Base-by-base conservation (phyloP, 2,888 invertebrate species). In the Polydrusus pterygomalis region DNA sequence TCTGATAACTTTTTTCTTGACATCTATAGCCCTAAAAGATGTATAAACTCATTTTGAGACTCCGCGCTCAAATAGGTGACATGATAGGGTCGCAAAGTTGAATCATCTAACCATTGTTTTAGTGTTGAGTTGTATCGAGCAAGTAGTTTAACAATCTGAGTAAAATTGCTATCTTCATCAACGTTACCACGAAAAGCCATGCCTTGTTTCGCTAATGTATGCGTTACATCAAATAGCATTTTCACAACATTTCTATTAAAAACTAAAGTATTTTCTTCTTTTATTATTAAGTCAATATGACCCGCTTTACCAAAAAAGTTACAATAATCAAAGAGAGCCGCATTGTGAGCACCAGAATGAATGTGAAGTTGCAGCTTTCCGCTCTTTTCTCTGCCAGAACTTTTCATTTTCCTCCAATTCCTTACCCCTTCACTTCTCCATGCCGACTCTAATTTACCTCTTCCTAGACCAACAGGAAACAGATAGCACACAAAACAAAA, bases 41-140 rank as follows among this genome's bases (percentile, higher is more conserved):
- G 20, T 20, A 70, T 70, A 47, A 70, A 70, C 60, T 70, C 62
- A 45, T 70, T 70, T 70, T 70, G 70, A 25, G 70, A 70, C 13
- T 62, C 5, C 10, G 30, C 20, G 30, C 51, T 69, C 54, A 69
- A 69, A 38, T 70, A 70, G 2, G 70, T 70, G 3, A 70, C 45
- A 60, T 60, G 70, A 60, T 60, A 58, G 1, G 60, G 60, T 1
- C 45, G 10, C 38, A 70, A 47, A 5, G 5, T 30, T 20, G 20
- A 18, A 47, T 70, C 70, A 30, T 60, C 47, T 18, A 70, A 9
- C 70, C 70, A 70, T 51, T 58, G 17, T 63, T 47, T 30, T 49
- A 70, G 34, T 9, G 34, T 9, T n/a, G 15, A 38, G 25, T 63
- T 63, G 34, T 63, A 13, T 43, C 63, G n/a, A 17, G 63, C 30